Base-by-base conservation (phyloP, 2,797 vertebrate genomes). In the Telmatherina bonti region DNA sequence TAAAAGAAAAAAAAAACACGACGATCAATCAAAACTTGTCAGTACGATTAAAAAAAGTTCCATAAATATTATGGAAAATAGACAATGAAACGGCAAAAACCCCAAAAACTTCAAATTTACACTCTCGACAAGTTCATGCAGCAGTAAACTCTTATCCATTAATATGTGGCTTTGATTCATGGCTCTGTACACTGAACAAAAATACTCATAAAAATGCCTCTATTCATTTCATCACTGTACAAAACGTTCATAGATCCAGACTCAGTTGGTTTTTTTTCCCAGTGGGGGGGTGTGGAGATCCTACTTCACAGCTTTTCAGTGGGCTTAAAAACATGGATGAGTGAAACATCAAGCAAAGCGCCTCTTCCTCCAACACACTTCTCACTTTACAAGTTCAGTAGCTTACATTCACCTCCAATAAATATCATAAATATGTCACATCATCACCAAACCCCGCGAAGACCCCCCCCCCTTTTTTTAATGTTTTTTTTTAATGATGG, bases 361-460 rank as follows among this genome's bases (percentile, higher is more conserved):
- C 76, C 74, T 87, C 76, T 82, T 68, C 69, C 69, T 76, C 62
- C 36, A 71, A 56, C 59, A 85, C 72, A 81, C 78, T 85, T 90
- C 87, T 89, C 74, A 84, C 82, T 74, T 83, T 80, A 72, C 67
- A 78, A 86, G 81, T 88, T 94, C 94, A 94, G 94, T 94, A 95
- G 94, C 93, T 93, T 94, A 95, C 93, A 94, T 95, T 95, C 93
- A 94, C 92, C 93, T 93, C 94, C 92, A 95, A 95, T 95, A 95
- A 95, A 95, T 95, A 95, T 89, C 91, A 95, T 94, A 95, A 95
- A 95, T 94, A 95, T 85, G 76, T 85, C 85, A 83, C 68, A 71
- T 86, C 88, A 80, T 81, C 76, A 72, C 83, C 41, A 81, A 72
- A 86, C 85, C 86, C 88, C 78, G 82, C 52, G 65, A 88, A 68